Percentiles rank a stretch among this genome's conserved stretches.
Evolutionary conservation across 2,113 vertebrate genomes (phyloP).

Genomic region (Ascaphus truei): DNA sequence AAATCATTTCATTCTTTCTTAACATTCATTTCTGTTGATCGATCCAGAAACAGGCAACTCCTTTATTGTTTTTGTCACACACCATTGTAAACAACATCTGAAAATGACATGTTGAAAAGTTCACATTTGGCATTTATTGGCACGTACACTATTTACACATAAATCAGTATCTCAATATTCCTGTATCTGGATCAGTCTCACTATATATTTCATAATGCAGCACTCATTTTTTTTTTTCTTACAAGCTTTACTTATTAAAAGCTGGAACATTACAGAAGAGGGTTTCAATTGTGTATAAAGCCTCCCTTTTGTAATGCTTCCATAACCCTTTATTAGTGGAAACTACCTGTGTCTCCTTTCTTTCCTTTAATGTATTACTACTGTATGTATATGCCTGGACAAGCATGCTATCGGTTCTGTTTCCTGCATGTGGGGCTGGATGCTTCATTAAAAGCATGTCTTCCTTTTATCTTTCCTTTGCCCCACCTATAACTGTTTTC

Average conservation of each 20-base stretch:
- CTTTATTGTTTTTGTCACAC: background rate
- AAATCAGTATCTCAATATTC: too few species aligned
- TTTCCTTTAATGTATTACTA: background rate
- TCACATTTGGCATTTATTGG: too few species aligned
- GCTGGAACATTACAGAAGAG: background rate
- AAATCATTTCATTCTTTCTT: constrained; percentile 59
- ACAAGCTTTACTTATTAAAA: background rate
- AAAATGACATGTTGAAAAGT: too few species aligned
- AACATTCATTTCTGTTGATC: constrained; percentile 52
- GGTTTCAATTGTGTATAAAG: background rate
- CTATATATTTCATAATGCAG: background rate
- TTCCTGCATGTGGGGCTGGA: background rate
- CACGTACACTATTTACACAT: too few species aligned
- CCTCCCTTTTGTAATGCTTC: background rate
- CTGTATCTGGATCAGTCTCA: background rate
- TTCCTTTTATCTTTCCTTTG: background rate
- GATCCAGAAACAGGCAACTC: constrained; percentile 69
- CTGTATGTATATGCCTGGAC: background rate
- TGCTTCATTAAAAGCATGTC: background rate
- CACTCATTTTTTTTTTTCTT: background rate
- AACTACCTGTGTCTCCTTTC: background rate
- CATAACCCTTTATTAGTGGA: background rate
- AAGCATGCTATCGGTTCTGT: background rate
- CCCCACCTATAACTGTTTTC: background rate
- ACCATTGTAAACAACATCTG: too few species aligned